phyloP scores from a whole-genome alignment of 2,888 invertebrate species.

The Hyposoter didymator region DNA sequence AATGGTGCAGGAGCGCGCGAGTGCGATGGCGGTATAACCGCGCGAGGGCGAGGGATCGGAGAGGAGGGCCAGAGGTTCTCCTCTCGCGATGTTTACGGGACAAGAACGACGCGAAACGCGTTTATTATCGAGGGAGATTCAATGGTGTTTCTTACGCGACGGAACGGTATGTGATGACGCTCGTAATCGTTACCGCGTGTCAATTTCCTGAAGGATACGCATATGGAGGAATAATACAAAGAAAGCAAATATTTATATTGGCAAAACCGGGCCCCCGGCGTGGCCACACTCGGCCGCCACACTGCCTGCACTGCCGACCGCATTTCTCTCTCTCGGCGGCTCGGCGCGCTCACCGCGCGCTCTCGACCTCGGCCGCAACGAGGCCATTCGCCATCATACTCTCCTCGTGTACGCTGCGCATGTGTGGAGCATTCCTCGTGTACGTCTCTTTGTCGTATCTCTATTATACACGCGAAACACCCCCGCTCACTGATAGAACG shows the following conservation, averaged over 20 bases:
- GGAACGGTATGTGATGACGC: background rate
- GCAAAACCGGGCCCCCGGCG: constrained; percentile 70
- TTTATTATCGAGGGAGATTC: constrained; percentile 5
- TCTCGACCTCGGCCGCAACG: constrained; percentile 47
- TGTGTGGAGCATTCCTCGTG: constrained; percentile 32
- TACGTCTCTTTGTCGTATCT: background rate
- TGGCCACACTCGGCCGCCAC: constrained; percentile 76
- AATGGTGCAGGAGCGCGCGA: background rate
- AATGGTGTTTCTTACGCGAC: background rate
- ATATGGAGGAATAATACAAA: constrained; percentile 21
- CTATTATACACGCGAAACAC: background rate
- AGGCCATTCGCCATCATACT: constrained; percentile 56
- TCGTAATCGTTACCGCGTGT: constrained; percentile 3
- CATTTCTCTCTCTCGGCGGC: constrained; percentile 65
- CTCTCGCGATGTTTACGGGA: constrained; percentile 49
- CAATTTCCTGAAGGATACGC: background rate
- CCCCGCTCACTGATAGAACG: background rate
- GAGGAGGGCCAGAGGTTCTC: constrained; percentile 21
- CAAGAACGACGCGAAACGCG: constrained; percentile 40
- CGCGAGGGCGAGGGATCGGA: constrained; percentile 42
- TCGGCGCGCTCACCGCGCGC: constrained; percentile 1
- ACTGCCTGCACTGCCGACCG: constrained; percentile 75
- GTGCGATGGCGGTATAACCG: background rate
- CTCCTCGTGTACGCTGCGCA: constrained; percentile 51
- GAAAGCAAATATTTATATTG: constrained; percentile 64